Percentiles rank a stretch among this genome's conserved stretches.
Conservation (phyloP, 2,888 invertebrate genomes). For the Machimus atricapillus region DNA sequence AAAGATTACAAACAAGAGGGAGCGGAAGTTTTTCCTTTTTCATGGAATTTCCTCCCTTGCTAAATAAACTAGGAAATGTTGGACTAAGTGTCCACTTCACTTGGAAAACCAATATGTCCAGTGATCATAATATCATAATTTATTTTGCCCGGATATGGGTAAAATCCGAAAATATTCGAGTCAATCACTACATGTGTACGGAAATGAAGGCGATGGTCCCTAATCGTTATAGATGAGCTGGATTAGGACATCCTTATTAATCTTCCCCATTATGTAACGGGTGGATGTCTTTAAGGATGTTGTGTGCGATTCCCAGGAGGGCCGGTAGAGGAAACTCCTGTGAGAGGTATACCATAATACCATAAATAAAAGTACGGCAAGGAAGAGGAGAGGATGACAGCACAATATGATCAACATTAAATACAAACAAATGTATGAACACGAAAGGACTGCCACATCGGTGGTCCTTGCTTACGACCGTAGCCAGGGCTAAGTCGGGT, state of each 20-base stretch:
- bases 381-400: conserved; percentile 37
- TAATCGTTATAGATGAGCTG: conserved; percentile 43
- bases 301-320: conserved; percentile 38
- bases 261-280: conserved; percentile 41
- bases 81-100: neutral
- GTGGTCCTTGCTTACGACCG: conserved; percentile 36
- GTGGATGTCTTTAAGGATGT: conserved; percentile 43
- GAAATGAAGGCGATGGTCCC: conserved; percentile 38
- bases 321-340: conserved; percentile 15
- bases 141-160: conserved; percentile 1
- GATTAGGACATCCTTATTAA: conserved; percentile 42
- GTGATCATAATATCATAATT: neutral
- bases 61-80: neutral
- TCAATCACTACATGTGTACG: conserved; percentile 39
- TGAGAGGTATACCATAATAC: neutral
- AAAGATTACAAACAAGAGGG: neutral
- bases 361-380: conserved; percentile 38
- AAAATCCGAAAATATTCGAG: conserved; percentile 26
- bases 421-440: conserved; percentile 40
- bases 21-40: neutral
- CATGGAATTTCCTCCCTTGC: neutral
- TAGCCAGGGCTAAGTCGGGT: conserved; percentile 19
- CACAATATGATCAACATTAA: conserved; percentile 42
- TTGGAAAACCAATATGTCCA: conserved; percentile 13
- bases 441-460: conserved; percentile 38